Base-by-base conservation (phyloP, 2,888 invertebrate species). In the Leptogaster cylindrica region DNA sequence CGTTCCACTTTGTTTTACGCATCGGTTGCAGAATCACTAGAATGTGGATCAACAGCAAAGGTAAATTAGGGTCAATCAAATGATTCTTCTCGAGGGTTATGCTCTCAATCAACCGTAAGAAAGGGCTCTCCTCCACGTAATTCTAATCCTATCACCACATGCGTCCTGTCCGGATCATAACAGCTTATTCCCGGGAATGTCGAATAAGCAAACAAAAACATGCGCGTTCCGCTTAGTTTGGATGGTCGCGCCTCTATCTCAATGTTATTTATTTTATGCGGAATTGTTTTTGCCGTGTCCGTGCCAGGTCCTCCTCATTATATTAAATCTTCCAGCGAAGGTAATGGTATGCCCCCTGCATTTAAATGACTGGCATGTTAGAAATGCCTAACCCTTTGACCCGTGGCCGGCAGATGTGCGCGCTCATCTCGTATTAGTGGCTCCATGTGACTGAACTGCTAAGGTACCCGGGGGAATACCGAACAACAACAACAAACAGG, bases 371-470 rank as follows among this genome's bases (percentile, higher is more conserved):
- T 65, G 48, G 64, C 64, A 64, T 64, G 64, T 64, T 64, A 64
- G 64, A 64, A 44, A 67, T 69, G 14, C 61, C 50, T 67, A 70
- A 70, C 70, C 70, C 67, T 70, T 70, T 70, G 70, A 70, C 70
- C 70, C 65, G 52, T 70, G 70, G 70, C 58, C 70, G 65, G 65
- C 70, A 70, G 70, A 70, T 70, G 70, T 67, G 31, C 65, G 28
- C 46, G 51, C 27, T 28, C 67, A 36, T 41, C 39, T 28, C 50
- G 10, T 16, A 39, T 18, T 46, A 14, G 39, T 27, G 27, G 31
- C 14, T 28, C 46, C 46, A 61, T 67, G 46, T 61, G 58, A 61
- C 58, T 48, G 39, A 67, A 48, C 48, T 33, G 61, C 39, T 48
- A 55, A 68, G 31, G n/a, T n/a, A 64, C 14, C 27, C 48, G 50